Evolutionary conservation across 2,113 vertebrate species (phyloP).

Genomic region (Verasper variegatus): DNA sequence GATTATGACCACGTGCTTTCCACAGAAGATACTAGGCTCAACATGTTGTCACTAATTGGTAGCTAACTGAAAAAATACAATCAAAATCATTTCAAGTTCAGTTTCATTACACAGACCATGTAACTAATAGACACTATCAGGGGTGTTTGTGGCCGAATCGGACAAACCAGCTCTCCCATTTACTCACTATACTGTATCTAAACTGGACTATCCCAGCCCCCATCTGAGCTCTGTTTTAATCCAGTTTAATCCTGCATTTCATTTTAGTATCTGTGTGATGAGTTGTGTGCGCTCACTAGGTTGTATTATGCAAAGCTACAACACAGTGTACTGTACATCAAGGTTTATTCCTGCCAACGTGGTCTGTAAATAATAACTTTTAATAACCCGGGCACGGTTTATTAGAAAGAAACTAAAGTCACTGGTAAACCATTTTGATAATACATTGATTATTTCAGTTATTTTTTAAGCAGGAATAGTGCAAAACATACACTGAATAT

Average conservation of each 20-base stretch:
- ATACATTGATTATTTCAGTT: no score
- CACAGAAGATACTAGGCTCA: not conserved
- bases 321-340: not conserved
- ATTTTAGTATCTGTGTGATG: conserved; percentile 24
- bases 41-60: not conserved
- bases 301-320: not conserved
- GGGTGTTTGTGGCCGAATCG: not conserved
- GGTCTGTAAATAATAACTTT: no score
- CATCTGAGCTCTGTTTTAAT: conserved; percentile 51
- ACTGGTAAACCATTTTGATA: no score
- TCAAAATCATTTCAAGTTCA: not conserved
- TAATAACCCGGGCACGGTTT: no score
- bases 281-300: conserved; percentile 3
- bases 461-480: no score
- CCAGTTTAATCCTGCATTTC: conserved; percentile 51
- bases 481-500: no score
- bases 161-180: not conserved
- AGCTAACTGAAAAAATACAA: not conserved
- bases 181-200: not conserved
- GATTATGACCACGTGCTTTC: not conserved
- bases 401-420: no score
- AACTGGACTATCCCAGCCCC: conserved; percentile 1
- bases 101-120: not conserved
- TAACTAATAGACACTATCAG: not conserved
- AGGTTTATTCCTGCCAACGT: no score